Base-by-base conservation (phyloP, 2,113 vertebrate species). In the Tympanuchus pallidicinctus region DNA sequence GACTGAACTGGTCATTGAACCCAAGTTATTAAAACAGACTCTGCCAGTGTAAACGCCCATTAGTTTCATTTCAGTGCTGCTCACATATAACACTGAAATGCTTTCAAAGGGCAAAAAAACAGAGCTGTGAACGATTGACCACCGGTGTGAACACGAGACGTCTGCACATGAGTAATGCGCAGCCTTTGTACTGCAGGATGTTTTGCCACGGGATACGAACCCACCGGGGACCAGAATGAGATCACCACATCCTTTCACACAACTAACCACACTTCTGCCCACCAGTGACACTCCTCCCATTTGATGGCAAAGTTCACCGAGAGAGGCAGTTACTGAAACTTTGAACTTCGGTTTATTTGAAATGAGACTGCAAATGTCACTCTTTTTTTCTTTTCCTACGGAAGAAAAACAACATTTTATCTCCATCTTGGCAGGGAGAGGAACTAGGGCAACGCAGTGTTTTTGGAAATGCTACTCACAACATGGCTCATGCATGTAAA, bases 121-220 rank as follows among this genome's bases (percentile, higher is more conserved):
- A 78, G 74, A 91, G 80, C 56, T 43, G 56, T 78, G 84, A 88
- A 70, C 85, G 85, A 93, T 16, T 74, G 80, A 82, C 54, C 76
- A 48, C 43, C 7, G n/a, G 56, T 42, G 60, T 10, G 43, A 93
- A 82, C 30, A 17, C 2, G 28, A 87, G 74, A 70, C 0, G 11
- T 7, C 40, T 16, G 70, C 54, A 59, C 45, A 2, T 52, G 78
- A 59, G 25, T 59, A 34, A 82, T 10, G 56, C 38, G 60, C 69
- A 80, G 8, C 32, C 27, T 20, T 73, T 50, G 75, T 7, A 66
- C 56, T 5, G 28, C 34, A 86, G 76, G 60, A 30, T 50, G 50
- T 50, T 43, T 91, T 83, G 72, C 85, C 75, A 77, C 56, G 22
- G 54, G 60, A 73, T 81, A 72, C 27, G 2, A 6, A 22, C 48